These are phyloP conservation scores for Alectoris magna DNA, from an alignment of 2,797 vertebrate genomes.

Conservation along the genomic window DNA sequence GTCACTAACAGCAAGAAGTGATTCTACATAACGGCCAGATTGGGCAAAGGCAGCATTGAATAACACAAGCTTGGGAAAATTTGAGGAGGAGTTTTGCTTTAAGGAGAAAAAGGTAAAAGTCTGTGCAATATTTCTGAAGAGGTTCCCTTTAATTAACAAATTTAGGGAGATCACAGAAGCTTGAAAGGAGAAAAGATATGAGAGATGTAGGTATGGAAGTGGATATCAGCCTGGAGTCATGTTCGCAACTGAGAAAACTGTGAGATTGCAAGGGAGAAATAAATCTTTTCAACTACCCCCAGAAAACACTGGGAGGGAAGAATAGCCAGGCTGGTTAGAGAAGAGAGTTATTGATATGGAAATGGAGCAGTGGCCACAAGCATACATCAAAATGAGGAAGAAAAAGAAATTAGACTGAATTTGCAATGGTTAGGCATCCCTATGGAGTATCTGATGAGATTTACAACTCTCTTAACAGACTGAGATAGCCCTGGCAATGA, in stretches of 20 bases:
- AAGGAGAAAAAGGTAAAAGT: background rate
- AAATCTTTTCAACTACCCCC: constrained; percentile 8
- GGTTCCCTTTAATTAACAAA: constrained; percentile 11
- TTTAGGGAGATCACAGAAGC: background rate
- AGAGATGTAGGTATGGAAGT: background rate
- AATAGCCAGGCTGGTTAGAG: background rate
- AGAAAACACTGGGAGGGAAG: constrained; percentile 9
- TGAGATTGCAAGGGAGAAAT: constrained; percentile 6
- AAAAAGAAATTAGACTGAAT: constrained; percentile 39
- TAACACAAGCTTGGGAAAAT: background rate
- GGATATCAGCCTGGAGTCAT: background rate
- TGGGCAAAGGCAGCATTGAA: background rate
- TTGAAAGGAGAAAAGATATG: background rate
- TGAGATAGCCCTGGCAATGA: background rate
- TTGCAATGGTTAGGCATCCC: background rate
- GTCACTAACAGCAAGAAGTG: background rate
- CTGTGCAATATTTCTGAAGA: background rate
- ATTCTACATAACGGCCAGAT: background rate
- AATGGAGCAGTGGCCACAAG: constrained; percentile 10
- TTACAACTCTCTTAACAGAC: background rate
- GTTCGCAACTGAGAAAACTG: background rate
- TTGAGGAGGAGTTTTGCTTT: background rate
- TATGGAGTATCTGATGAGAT: constrained; percentile 19
- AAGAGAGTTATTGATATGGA: constrained; percentile 16
- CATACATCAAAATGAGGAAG: constrained; percentile 18